phyloP scores from a whole-genome alignment of 1,140 invertebrate species.

The Tetranychus cinnabarinus region DNA sequence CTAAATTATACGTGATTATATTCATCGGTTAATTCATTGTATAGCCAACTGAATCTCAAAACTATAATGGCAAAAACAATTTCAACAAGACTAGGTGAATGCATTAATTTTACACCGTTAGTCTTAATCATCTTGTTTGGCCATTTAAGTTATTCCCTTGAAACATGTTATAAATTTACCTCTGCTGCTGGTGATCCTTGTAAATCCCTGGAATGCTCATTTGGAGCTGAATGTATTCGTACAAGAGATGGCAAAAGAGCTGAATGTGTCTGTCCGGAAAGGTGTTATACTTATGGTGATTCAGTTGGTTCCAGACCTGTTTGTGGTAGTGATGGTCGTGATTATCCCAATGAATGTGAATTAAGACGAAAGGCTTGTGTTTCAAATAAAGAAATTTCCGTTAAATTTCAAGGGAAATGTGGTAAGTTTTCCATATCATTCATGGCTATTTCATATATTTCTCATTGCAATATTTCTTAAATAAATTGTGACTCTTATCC shows the following conservation, averaged over 20 bases:
- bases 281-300: slow-evolving; percentile 52
- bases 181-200: slow-evolving; percentile 54
- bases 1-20: too few species aligned
- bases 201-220: slow-evolving; percentile 39
- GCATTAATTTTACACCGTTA: too few species aligned
- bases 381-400: slow-evolving; percentile 43
- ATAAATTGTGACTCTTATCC: neutral
- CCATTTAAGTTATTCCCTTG: neutral
- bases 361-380: slow-evolving; percentile 48
- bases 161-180: slow-evolving; percentile 26
- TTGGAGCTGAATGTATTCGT: slow-evolving; percentile 46
- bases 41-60: too few species aligned
- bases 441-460: neutral
- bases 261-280: slow-evolving; percentile 42
- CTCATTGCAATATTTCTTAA: neutral
- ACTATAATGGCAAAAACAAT: too few species aligned
- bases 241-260: slow-evolving; percentile 44
- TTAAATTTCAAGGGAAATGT: slow-evolving; percentile 66
- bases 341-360: slow-evolving; percentile 48
- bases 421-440: slow-evolving; percentile 34
- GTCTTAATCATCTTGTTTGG: too few species aligned
- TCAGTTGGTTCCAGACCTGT: slow-evolving; percentile 43
- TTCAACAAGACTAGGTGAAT: too few species aligned
- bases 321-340: slow-evolving; percentile 30
- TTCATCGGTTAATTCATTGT: too few species aligned